phyloP scores from a whole-genome alignment of 1,140 invertebrate genomes.

The Charaxes varanes region DNA sequence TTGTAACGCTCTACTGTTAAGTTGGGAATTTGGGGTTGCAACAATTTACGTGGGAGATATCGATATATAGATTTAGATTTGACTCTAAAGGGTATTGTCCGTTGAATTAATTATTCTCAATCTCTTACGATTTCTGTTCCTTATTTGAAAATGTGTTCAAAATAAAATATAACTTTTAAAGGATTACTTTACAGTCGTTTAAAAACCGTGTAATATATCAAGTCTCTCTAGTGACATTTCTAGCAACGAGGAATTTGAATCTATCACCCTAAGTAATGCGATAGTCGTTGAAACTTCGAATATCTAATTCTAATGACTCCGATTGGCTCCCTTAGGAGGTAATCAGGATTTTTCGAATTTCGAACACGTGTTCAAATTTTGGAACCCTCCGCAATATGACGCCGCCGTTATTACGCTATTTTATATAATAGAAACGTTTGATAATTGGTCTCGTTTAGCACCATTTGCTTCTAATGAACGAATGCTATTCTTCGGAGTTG shows the following conservation, averaged over 20 bases:
- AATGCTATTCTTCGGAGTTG: background rate
- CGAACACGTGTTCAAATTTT: conserved; percentile 66
- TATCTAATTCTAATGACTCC: conserved; percentile 70
- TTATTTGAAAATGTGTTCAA: too few species aligned
- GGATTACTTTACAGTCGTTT: too few species aligned
- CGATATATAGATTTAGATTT: too few species aligned
- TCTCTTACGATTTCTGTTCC: too few species aligned
- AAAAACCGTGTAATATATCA: too few species aligned
- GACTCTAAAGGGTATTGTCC: too few species aligned
- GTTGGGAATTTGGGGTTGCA: too few species aligned
- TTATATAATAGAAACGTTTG: conserved; percentile 30
- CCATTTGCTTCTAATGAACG: conserved; percentile 10
- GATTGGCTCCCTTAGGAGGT: conserved; percentile 67
- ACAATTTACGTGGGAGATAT: too few species aligned
- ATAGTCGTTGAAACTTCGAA: conserved; percentile 59
- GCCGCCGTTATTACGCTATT: conserved; percentile 47
- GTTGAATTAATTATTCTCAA: too few species aligned
- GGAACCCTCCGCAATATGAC: conserved; percentile 52
- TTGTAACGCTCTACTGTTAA: too few species aligned
- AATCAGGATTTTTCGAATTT: conserved; percentile 69
- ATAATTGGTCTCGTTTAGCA: conserved; percentile 29
- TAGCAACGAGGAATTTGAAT: conserved; percentile 19
- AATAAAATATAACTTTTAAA: too few species aligned
- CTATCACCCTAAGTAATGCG: conserved; percentile 54
- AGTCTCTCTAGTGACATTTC: too few species aligned